Percentiles rank a stretch among this genome's conserved stretches.
These are phyloP conservation scores for Sitodiplosis mosellana DNA, from an alignment of 1,140 invertebrate genomes.

Conservation along the genomic window DNA sequence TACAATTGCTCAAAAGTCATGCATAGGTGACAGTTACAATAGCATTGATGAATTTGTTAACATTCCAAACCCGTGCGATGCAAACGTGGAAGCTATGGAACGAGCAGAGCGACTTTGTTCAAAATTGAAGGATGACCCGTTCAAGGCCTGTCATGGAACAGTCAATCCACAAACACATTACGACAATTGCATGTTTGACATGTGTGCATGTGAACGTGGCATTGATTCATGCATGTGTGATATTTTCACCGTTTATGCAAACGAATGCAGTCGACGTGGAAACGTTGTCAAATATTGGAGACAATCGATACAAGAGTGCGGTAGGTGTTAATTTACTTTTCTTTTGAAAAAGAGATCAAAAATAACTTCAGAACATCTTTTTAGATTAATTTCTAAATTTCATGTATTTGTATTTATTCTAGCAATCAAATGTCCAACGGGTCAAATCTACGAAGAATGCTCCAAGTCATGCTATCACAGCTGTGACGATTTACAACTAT, in stretches of 20 bases:
- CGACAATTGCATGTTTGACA: constrained; percentile 67
- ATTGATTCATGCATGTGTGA: constrained; percentile 57
- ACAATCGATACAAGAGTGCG: constrained; percentile 52
- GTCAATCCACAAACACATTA: constrained; percentile 45
- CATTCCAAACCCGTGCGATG: constrained; percentile 45
- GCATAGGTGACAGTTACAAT: constrained; percentile 55
- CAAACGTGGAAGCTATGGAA: constrained; percentile 46
- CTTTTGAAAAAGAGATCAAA: no score
- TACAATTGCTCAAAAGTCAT: constrained; percentile 79
- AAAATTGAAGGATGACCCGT: constrained; percentile 44
- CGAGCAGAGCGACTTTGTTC: constrained; percentile 48
- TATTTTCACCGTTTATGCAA: constrained; percentile 57
- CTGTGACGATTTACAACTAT: constrained; percentile 38
- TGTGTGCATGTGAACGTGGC: constrained; percentile 58
- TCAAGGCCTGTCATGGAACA: constrained; percentile 54
- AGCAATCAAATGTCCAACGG: constrained; percentile 53
- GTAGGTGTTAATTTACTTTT: constrained; percentile 20
- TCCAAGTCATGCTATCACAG: constrained; percentile 52
- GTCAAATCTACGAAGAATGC: constrained; percentile 62
- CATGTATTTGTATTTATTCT: constrained; percentile 5
- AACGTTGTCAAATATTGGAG: constrained; percentile 55
- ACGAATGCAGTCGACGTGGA: constrained; percentile 52
- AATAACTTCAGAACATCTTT: no score
- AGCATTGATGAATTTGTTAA: constrained; percentile 28
- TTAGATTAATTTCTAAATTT: not conserved